Evolutionary conservation across 1,140 invertebrate genomes (phyloP).

Genomic region (Caligus rogercresseyi): DNA sequence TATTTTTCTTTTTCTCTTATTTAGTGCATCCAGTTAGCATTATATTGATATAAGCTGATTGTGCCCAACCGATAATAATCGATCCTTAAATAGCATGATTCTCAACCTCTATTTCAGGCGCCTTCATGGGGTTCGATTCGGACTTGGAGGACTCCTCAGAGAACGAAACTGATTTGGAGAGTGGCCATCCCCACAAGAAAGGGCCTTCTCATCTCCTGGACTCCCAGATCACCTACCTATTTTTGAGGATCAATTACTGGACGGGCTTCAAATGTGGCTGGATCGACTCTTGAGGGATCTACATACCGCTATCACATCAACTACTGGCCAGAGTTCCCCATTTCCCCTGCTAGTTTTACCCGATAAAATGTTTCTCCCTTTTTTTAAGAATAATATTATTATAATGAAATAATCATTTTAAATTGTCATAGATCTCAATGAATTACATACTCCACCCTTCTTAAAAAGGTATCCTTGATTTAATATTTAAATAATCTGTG

Average conservation of each 20-base stretch:
- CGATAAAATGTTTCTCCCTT: no score
- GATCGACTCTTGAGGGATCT: conserved; percentile 87
- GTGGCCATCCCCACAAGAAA: conserved; percentile 27
- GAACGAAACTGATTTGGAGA: conserved; percentile 36
- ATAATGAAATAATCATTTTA: no score
- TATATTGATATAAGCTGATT: no score
- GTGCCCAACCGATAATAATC: neutral
- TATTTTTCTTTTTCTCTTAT: no score
- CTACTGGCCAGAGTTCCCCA: conserved; percentile 78
- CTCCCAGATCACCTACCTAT: conserved; percentile 23
- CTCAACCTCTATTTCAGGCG: conserved; percentile 8
- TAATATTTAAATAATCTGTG: no score
- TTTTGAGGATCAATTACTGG: conserved; percentile 53
- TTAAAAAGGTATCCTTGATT: no score
- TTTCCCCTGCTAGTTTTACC: conserved; percentile 19
- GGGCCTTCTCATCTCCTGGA: conserved; percentile 22
- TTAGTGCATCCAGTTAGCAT: no score
- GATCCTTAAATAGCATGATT: no score
- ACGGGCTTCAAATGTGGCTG: conserved; percentile 85
- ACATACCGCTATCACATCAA: conserved; percentile 85
- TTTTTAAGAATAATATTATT: no score
- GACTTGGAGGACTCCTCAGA: conserved; percentile 16
- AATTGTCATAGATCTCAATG: no score
- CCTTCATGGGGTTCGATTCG: conserved; percentile 20
- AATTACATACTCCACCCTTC: no score